Base-by-base conservation (phyloP, 2,888 invertebrate genomes). In the Machimus rusticus region DNA sequence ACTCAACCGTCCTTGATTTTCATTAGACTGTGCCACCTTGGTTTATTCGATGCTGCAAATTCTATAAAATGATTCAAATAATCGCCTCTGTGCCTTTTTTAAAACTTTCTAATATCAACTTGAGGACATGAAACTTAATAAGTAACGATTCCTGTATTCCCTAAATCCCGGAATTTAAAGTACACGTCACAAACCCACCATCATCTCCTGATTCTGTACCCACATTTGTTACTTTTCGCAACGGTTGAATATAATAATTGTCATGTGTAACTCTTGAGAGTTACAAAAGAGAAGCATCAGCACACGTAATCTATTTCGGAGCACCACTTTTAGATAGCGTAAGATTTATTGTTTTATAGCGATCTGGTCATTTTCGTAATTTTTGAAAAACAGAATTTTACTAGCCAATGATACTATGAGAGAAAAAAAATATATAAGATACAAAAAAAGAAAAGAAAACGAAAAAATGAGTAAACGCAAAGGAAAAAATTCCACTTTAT, bases 161-260 rank as follows among this genome's bases (percentile, higher is more conserved):
- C 66, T 8, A 6, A 66, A 1, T 66, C 12, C 19, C 23, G 8
- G 4, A 66, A 28, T 28, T 66, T 66, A 1, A 23, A n/a, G 66
- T 66, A 28, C 28, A 66, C 66, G n/a, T 51, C 16, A 51, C 46
- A 14, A 51, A 14, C 51, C n/a, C 51, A 51, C n/a, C 51, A 51
- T 8, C n/a, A 16, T 51, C 0, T 66, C 23, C 66, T 8, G 28
- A 28, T 23, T 66, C 23, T 9, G 12, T 14, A 66, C 66, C 66
- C 23, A 28, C 9, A 66, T 66, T 66, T 66, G 66, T 66, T 23
- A 66, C 28, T 81, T 81, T 31, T 43, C n/a, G 28, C 55, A 51
- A 55, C 81, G 81, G 51, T 81, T 81, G 51, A 81, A 81, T 81
- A 81, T 81, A 81, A 81, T 81, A 81, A 81, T 81, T 81, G 28